These are phyloP conservation scores for Scomber colias DNA, from an alignment of 2,113 vertebrate species.

Conservation along the genomic window DNA sequence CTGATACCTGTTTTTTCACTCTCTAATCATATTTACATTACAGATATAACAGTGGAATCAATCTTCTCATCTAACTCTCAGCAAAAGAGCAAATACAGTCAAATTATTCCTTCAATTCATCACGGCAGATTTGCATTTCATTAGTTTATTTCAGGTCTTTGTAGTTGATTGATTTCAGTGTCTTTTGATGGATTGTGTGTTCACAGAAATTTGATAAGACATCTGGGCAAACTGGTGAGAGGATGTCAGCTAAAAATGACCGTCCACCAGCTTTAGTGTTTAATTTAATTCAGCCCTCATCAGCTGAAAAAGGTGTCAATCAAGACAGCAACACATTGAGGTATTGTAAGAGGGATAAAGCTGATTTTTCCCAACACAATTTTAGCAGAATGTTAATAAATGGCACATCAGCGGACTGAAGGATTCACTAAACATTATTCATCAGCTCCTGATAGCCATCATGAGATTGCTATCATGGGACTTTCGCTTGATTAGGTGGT, in stretches of 20 bases:
- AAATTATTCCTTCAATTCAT: neutral
- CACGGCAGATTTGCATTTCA: neutral
- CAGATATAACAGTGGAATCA: neutral
- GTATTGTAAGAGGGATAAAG: constrained; percentile 1
- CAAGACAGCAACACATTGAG: neutral
- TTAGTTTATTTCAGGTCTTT: neutral
- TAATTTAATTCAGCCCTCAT: constrained; percentile 9
- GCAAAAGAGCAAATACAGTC: neutral
- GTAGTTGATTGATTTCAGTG: neutral
- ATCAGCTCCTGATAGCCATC: constrained; percentile 59
- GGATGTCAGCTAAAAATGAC: neutral
- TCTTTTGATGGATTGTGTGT: neutral
- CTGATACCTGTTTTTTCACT: neutral
- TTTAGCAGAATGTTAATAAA: constrained; percentile 45
- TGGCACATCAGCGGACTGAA: constrained; percentile 34
- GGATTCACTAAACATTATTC: constrained; percentile 56
- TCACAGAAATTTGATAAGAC: neutral
- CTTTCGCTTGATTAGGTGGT: constrained; percentile 64
- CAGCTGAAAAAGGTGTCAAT: constrained; percentile 1
- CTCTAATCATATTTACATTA: too few species aligned
- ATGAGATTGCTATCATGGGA: constrained; percentile 36
- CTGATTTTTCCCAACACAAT: constrained; percentile 37
- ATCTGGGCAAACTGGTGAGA: neutral
- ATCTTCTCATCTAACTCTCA: too few species aligned
- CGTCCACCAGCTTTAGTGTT: neutral